Evolutionary conservation across 2,888 invertebrate genomes (phyloP).

Genomic region (Drosophila paramelanica): DNA sequence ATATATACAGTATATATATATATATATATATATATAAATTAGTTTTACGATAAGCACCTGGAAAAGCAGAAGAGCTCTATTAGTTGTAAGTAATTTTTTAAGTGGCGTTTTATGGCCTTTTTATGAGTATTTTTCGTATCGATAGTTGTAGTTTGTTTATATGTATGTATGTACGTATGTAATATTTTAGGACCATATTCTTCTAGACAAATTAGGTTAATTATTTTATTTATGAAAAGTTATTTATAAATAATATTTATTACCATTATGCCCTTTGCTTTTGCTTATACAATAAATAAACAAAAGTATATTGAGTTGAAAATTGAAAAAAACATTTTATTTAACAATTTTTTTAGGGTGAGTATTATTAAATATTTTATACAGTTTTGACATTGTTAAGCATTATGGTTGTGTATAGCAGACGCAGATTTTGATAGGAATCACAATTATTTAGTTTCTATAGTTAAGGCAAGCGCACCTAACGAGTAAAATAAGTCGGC

Average conservation of each 20-base stretch:
- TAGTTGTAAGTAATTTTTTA: slow-evolving; percentile 51
- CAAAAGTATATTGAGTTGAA: slow-evolving; percentile 57
- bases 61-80: slow-evolving; percentile 72
- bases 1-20: neutral
- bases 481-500: no score
- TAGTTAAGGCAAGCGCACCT: no score
- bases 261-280: slow-evolving; percentile 46
- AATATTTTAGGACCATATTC: slow-evolving; percentile 25
- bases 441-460: no score
- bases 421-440: no score
- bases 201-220: slow-evolving; percentile 65
- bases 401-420: no score
- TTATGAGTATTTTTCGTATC: slow-evolving; percentile 52
- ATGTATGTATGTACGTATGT: slow-evolving; percentile 19
- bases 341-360: slow-evolving; percentile 2
- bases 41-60: slow-evolving; percentile 62
- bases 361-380: neutral
- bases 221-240: slow-evolving; percentile 66
- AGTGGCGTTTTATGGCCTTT: slow-evolving; percentile 55
- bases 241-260: slow-evolving; percentile 74
- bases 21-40: slow-evolving; percentile 41
- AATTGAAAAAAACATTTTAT: slow-evolving; percentile 27
- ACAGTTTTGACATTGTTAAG: no score
- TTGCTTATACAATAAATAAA: slow-evolving; percentile 69
- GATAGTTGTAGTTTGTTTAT: slow-evolving; percentile 37